phyloP scores from a whole-genome alignment of 1,140 invertebrate species.

The Drosophila tsacasi region DNA sequence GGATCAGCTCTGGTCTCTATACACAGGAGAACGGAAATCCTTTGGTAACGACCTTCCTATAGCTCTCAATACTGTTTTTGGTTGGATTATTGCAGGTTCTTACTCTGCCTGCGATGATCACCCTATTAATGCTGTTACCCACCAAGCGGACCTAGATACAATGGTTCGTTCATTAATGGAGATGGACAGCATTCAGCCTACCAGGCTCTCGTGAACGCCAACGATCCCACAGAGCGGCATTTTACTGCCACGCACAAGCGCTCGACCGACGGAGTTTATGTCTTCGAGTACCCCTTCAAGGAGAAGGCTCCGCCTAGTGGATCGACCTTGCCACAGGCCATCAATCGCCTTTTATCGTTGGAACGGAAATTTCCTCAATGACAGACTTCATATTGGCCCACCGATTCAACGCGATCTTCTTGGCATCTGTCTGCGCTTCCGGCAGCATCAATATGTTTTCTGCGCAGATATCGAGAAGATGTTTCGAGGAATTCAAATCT shows the following conservation, averaged over 20 bases:
- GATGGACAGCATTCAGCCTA: not conserved
- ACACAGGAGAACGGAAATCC: not conserved
- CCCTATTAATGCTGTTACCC: not conserved
- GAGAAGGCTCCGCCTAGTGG: no score
- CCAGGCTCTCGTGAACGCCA: no score
- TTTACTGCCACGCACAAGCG: no score
- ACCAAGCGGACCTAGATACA: not conserved
- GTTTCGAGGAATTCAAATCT: not conserved
- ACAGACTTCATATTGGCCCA: no score
- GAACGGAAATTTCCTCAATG: no score
- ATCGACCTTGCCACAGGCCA: no score
- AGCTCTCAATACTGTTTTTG: no score
- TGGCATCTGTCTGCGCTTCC: no score
- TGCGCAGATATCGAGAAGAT: not conserved
- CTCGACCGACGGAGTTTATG: no score
- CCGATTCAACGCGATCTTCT: no score
- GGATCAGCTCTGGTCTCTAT: not conserved
- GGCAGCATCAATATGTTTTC: not conserved
- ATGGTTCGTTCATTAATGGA: not conserved
- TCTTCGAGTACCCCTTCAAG: no score
- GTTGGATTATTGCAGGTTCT: constrained; percentile 3
- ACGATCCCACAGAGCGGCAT: not conserved
- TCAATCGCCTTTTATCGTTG: no score
- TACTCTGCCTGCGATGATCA: not conserved
- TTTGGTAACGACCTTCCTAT: not conserved